Percentiles rank a stretch among this genome's conserved stretches.
Evolutionary conservation across 2,797 vertebrate species (phyloP).

Genomic region (Danio kyathit): DNA sequence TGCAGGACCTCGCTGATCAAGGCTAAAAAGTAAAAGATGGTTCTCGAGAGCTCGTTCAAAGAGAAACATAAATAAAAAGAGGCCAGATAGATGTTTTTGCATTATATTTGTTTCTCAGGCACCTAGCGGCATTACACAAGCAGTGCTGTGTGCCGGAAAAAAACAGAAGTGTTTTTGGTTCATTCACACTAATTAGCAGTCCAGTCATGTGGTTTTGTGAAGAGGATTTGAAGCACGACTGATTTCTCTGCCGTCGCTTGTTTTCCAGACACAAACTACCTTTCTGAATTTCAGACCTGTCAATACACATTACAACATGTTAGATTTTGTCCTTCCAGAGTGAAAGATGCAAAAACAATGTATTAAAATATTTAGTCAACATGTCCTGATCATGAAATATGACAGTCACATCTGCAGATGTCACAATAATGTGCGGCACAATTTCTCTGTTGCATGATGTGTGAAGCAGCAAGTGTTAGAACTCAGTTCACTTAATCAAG

Average conservation of each 20-base stretch:
- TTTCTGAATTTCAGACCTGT: conserved; percentile 19
- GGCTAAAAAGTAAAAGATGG: conserved; percentile 28
- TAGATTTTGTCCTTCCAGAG: conserved; percentile 15
- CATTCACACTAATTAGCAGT: conserved; percentile 40
- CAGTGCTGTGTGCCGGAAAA: conserved; percentile 1
- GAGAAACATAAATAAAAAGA: conserved; percentile 4
- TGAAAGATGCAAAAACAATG: neutral
- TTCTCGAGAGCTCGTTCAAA: conserved; percentile 23
- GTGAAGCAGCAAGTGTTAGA: conserved; percentile 19
- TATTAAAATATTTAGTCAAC: conserved; percentile 12
- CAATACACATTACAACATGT: neutral
- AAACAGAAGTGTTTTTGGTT: conserved; percentile 33
- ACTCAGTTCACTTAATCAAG: conserved; percentile 38
- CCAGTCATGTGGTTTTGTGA: conserved; percentile 10
- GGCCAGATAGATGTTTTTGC: neutral
- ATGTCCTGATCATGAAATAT: neutral
- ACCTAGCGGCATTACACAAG: neutral
- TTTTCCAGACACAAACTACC: conserved; percentile 27
- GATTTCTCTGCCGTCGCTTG: conserved; percentile 17
- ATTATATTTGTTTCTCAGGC: conserved; percentile 28
- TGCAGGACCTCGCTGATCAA: conserved; percentile 10
- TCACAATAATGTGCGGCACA: neutral
- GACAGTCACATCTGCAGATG: neutral
- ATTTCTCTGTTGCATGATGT: conserved; percentile 9
- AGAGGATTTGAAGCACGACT: conserved; percentile 37